Evolutionary conservation across 2,888 invertebrate species (phyloP), one percentile per base, ranked within the genome.

Genomic region (Athalia circularis): DNA sequence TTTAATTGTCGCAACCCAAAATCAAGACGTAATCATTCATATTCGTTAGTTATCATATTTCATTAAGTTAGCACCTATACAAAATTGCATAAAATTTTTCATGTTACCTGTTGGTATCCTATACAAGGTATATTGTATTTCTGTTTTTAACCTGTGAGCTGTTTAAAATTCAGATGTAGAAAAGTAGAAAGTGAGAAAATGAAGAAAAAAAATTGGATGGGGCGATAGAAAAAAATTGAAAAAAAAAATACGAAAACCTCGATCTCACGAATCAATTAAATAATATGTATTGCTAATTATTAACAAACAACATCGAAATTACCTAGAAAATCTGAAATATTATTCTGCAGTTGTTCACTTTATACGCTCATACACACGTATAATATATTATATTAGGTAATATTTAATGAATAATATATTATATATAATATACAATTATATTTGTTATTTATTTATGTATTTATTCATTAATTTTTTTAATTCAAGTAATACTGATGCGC

Each of bases 401-500:
- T 52, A 68, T n/a, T 61, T 61, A n/a, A 61, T 61, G 61, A 52
- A 70, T 54, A 70, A 45, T 52, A 11, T 54, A n/a, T 54, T 85
- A 83, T 80, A 80, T 83, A 84, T 83, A 80, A 85, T 86, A 85
- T 84, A 85, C 81, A 85, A 4, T 4, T 54, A 83, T 83, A 85
- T 85, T 84, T 86, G 86, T 85, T 84, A 84, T 62, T 67, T 61
- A 61, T 4, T 61, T 61, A 6, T 61, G 2, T n/a, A 11, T n/a
- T 61, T 3, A 6, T n/a, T n/a, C 3, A n/a, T n/a, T 61, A n/a
- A n/a, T n/a, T n/a, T n/a, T n/a, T 6, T 61, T 2, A 61, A n/a
- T 84, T 80, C 85, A 87, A 83, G 83, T 88, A 89, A 89, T 89
- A 89, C 88, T 89, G 89, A 89, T 87, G 85, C 85, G 83, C 83